A percentile compares a stretch with the other conserved stretches of the same genome.
phyloP scores from a whole-genome alignment of 1,140 invertebrate species.

The Tetranychus urticae region DNA sequence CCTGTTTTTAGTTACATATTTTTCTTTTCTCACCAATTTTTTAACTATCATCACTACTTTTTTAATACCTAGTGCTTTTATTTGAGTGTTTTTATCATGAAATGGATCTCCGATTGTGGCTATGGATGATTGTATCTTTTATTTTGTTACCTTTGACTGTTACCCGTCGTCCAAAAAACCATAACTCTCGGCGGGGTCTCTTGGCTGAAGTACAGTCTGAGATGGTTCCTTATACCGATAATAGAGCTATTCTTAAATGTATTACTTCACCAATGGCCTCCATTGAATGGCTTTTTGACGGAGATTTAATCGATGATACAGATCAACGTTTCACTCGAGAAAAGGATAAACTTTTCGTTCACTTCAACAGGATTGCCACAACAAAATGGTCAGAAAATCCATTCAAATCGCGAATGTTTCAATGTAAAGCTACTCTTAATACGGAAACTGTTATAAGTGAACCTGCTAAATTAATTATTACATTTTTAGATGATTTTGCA shows the following conservation, averaged over 20 bases:
- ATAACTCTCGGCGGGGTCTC: no score
- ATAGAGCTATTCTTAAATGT: not conserved
- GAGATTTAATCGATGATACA: not conserved
- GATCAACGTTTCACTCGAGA: not conserved
- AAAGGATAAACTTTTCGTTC: not conserved
- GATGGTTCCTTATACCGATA: not conserved
- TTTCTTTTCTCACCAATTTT: no score
- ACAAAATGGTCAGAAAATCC: not conserved
- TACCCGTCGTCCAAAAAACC: no score
- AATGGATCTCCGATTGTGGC: no score
- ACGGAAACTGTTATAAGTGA: conserved; percentile 11
- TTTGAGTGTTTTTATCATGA: no score
- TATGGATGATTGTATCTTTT: no score
- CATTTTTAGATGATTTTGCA: conserved; percentile 10
- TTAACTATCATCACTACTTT: no score
- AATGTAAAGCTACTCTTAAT: conserved; percentile 11
- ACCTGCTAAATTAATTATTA: conserved; percentile 12
- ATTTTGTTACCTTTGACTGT: no score
- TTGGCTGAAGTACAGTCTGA: not conserved
- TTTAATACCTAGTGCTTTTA: no score
- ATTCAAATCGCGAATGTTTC: conserved; percentile 3
- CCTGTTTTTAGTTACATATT: no score
- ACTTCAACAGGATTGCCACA: not conserved
- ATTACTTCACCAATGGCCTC: not conserved
- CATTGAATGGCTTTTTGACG: not conserved